Percentiles rank a stretch among this genome's conserved stretches.
Evolutionary conservation across 1,140 invertebrate genomes (phyloP).

Genomic region (Diorhabda sublineata): DNA sequence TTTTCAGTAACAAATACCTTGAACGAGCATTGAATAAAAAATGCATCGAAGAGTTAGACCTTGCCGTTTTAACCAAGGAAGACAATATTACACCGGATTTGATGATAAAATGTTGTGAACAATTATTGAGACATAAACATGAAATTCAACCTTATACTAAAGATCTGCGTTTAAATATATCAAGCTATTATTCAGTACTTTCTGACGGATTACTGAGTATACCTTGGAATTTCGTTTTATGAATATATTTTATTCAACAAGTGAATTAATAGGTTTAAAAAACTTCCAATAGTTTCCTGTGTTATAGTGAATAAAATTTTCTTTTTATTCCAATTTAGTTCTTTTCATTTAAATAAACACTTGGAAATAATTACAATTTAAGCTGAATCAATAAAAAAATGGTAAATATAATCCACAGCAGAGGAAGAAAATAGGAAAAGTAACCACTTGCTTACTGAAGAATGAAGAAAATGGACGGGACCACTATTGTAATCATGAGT

Average conservation of each 20-base stretch:
- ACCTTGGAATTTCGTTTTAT: slow-evolving; percentile 84
- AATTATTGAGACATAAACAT: slow-evolving; percentile 58
- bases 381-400: too few relatives aligned
- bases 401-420: too few relatives aligned
- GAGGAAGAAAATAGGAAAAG: too few relatives aligned
- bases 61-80: slow-evolving; percentile 75
- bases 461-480: too few relatives aligned
- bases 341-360: too few relatives aligned
- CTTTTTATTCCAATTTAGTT: too few relatives aligned
- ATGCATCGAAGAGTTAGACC: slow-evolving; percentile 61
- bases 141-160: slow-evolving; percentile 37
- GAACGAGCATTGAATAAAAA: slow-evolving; percentile 66
- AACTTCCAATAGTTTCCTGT: too few relatives aligned
- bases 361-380: too few relatives aligned
- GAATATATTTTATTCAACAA: slow-evolving; percentile 12
- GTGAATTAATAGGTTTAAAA: too few relatives aligned
- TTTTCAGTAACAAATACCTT: slow-evolving; percentile 69
- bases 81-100: slow-evolving; percentile 84
- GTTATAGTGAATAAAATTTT: too few relatives aligned
- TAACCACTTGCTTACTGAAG: too few relatives aligned
- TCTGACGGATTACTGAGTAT: slow-evolving; percentile 87
- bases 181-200: slow-evolving; percentile 88
- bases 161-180: slow-evolving; percentile 69
- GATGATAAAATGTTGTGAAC: slow-evolving; percentile 80
- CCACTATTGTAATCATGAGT: too few relatives aligned